Evolutionary conservation across 2,113 vertebrate species (phyloP).

Genomic region (Sciurus niger): DNA sequence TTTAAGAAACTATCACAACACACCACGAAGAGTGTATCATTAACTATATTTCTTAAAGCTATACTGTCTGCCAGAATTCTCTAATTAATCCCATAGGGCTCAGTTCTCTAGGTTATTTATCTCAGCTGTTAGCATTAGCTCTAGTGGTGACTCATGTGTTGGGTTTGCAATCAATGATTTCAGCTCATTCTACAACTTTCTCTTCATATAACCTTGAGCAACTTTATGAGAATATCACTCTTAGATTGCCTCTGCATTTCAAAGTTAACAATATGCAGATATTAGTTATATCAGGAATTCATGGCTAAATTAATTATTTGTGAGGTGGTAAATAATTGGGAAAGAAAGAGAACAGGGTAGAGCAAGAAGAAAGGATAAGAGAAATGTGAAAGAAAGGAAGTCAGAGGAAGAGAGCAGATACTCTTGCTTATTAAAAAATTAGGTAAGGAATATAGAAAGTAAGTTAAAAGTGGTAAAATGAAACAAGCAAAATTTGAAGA

Average conservation of each 20-base stretch:
- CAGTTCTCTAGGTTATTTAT: constrained; percentile 61
- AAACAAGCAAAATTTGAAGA: background rate
- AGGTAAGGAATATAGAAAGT: background rate
- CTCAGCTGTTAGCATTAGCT: constrained; percentile 53
- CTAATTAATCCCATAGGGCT: constrained; percentile 75
- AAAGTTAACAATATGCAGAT: constrained; percentile 1
- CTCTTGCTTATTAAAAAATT: constrained; percentile 11
- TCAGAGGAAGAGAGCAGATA: background rate
- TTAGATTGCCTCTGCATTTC: background rate
- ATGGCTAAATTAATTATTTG: constrained; percentile 10
- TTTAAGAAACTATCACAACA: constrained; percentile 55
- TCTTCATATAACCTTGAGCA: constrained; percentile 2
- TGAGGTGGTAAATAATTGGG: background rate
- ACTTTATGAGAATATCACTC: constrained; percentile 2
- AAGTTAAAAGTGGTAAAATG: constrained; percentile 18
- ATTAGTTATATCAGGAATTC: background rate
- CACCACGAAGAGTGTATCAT: constrained; percentile 34
- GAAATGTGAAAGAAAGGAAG: too few species aligned
- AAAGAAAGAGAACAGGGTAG: rapidly evolving
- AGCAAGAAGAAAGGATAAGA: rapidly evolving
- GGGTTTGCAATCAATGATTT: constrained; percentile 26
- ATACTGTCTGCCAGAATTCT: constrained; percentile 1
- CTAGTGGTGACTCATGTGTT: background rate
- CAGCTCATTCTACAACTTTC: background rate
- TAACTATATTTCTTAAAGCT: constrained; percentile 68